A percentile compares a stretch with the other conserved stretches of the same genome.
phyloP scores from a whole-genome alignment of 1,140 invertebrate species.

The Sesamia nonagrioides region DNA sequence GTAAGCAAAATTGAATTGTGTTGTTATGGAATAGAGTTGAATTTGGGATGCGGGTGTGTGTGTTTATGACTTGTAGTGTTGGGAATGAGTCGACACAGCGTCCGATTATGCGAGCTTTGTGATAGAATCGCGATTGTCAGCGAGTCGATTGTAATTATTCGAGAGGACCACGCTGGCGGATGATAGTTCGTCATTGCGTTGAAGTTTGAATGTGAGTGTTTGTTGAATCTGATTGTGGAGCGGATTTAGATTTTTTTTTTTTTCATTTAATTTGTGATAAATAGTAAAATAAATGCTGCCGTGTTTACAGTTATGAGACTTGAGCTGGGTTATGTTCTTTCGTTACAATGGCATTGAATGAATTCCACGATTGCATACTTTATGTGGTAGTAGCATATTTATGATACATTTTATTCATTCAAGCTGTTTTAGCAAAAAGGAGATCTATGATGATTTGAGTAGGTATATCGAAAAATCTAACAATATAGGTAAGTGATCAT shows the following conservation, averaged over 20 bases:
- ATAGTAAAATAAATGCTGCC: not conserved
- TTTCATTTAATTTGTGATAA: conserved; percentile 44
- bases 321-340: not conserved
- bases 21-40: conserved; percentile 54
- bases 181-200: conserved; percentile 73
- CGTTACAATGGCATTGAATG: not conserved
- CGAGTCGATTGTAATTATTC: conserved; percentile 85
- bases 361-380: too few species aligned
- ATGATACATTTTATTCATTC: not conserved
- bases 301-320: conserved; percentile 46
- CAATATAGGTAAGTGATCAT: too few species aligned
- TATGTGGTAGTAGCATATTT: too few species aligned
- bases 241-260: conserved; percentile 53
- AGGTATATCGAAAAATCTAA: too few species aligned
- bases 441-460: too few species aligned
- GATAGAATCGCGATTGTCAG: conserved; percentile 86
- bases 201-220: conserved; percentile 69
- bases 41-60: conserved; percentile 54
- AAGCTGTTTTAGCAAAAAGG: too few species aligned
- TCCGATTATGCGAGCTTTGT: conserved; percentile 86
- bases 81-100: conserved; percentile 72
- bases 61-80: conserved; percentile 65
- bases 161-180: conserved; percentile 75
- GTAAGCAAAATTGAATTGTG: conserved; percentile 55
- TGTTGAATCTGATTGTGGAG: conserved; percentile 65